Base-by-base conservation (phyloP, 2,888 invertebrate genomes). In the Brachypalpus laphriformis region DNA sequence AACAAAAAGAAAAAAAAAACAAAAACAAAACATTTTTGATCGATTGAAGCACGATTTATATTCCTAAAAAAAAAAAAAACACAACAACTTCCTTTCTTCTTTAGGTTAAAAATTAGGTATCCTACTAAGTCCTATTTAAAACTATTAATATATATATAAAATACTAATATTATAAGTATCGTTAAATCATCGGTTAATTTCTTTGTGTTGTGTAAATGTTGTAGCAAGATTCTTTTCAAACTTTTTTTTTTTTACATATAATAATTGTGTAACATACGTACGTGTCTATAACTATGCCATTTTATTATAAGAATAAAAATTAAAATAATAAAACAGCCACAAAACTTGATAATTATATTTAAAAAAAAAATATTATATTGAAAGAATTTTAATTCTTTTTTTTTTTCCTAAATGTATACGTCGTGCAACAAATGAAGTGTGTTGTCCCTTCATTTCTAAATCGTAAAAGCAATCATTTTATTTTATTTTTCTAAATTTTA, bases 1-100 rank as follows among this genome's bases (percentile, higher is more conserved):
- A 71, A 83, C 81, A 74, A 86, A 82, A 51, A 16, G 42, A 72
- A 85, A 87, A 74, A 77, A 77, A 47, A 54, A 54, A 57, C 28
- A 56, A 70, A 37, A 37, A 37, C 11, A 11, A 63, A 70, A 54
- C 40, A 31, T 57, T 83, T 40, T 80, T 65, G 74, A 75, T 76
- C 71, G 71, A 82, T 80, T 80, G 74, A 86, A 82, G 86, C 86
- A 86, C 86, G 86, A 86, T 82, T 86, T 82, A 72, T 86, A 86
- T 86, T 86, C 86, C 86, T 86, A 66, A 66, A 2, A 51, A 61
- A 61, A 70, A 54, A 28, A 56, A 74, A 61, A 54, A 47, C 8
- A 45, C 47, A 51, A 31, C 61, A 56, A 80, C 11, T 59, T 65
- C 45, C 70, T 66, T 51, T 28, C 68, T 40, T 78, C 51, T 81